Conservation (phyloP, 2,113 vertebrate species). For the Forbesichthys agassizii region DNA sequence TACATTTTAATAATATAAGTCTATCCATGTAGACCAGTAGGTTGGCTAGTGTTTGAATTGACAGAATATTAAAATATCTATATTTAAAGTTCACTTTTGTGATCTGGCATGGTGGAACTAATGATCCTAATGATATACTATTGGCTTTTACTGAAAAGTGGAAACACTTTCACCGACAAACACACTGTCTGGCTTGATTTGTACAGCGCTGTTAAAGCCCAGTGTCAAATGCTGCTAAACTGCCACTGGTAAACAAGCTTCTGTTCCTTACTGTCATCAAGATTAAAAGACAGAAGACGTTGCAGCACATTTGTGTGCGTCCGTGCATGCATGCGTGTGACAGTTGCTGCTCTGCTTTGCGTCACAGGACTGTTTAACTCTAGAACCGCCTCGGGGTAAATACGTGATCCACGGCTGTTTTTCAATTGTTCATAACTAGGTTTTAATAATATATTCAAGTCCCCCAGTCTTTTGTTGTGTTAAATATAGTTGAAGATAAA, state of each 20-base stretch:
- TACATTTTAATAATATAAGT: too few relatives aligned
- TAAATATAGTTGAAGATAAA: too few relatives aligned
- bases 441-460: too few relatives aligned
- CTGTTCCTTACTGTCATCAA: slow-evolving; percentile 25
- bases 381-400: slow-evolving; percentile 7
- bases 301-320: neutral
- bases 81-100: neutral
- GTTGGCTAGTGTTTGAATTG: too few relatives aligned
- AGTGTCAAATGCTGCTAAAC: slow-evolving; percentile 14
- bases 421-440: too few relatives aligned
- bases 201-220: neutral
- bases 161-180: neutral
- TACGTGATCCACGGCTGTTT: too few relatives aligned
- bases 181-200: neutral
- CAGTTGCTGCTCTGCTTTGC: neutral
- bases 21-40: too few relatives aligned
- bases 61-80: neutral
- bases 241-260: slow-evolving; percentile 27
- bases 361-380: slow-evolving; percentile 14
- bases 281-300: slow-evolving; percentile 21
- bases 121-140: slow-evolving; percentile 3
- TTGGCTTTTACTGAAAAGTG: neutral
- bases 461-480: too few relatives aligned
- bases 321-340: neutral
- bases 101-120: neutral